Base-by-base conservation (phyloP, 2,888 invertebrate species). In the Griposia aprilina region DNA sequence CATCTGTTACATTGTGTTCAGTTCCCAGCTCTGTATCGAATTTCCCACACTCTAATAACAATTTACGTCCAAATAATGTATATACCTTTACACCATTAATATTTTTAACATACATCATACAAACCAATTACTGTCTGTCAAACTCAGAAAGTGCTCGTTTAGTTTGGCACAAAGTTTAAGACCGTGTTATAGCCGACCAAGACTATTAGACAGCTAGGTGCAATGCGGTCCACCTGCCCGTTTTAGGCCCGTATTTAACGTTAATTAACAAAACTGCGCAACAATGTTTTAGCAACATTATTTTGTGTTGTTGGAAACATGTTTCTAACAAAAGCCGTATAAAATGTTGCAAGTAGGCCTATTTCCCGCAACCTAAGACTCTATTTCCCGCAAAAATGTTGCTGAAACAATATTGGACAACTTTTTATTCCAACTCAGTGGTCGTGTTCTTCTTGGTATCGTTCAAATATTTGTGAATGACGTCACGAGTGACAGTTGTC, bases 11-110 rank as follows among this genome's bases (percentile, higher is more conserved):
- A 73, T 70, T 86, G 62, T 83, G 11, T 63, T 26, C 26, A 41
- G 72, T 81, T 85, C 81, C 15, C 85, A 82, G 66, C 55, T 45
- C 68, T 45, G 74, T 57, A 70, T 70, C 74, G 15, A 55, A 74
- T 48, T 85, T 82, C 85, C 85, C 82, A 85, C 85, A 74, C 62
- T 81, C 57, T 41, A 15, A 71, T 82, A 48, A 63, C 57, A 70
- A 86, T 76, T 73, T 52, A 82, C 83, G 82, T 36, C 59, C 67
- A 73, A 86, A 73, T 85, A 85, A 82, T 85, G 48, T 60, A 67
- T 81, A 67, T 81, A 67, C 57, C 36, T 63, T 62, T 57, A 68
- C 84, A 67, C 8, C 15, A 60, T 77, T 78, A 1, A 66, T 26
- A 50, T 60, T 23, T 79, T 23, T 79, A 15, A 62, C 50, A 48